Percentiles rank a stretch among this genome's conserved stretches.
These are phyloP conservation scores for Drosophila quinaria DNA, from an alignment of 2,888 invertebrate species.

Conservation along the genomic window DNA sequence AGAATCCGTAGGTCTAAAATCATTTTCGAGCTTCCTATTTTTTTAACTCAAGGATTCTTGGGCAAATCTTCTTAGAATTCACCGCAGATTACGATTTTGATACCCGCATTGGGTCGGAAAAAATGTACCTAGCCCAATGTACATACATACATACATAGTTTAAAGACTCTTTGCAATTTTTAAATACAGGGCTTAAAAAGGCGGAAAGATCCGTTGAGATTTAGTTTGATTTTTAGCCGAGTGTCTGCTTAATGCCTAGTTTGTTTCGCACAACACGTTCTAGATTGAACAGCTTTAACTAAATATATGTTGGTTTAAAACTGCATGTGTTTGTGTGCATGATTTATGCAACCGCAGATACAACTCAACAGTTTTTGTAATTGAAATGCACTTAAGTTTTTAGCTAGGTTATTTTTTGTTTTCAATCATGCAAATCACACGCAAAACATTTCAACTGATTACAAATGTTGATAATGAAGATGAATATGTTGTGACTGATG, in stretches of 20 bases:
- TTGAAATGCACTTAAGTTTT: conserved; percentile 77
- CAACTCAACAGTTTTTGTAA: conserved; percentile 56
- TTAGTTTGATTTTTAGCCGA: conserved; percentile 9
- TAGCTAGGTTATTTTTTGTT: conserved; percentile 28
- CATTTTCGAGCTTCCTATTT: no score
- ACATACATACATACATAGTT: not conserved
- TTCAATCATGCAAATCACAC: conserved; percentile 20
- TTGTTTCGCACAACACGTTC: conserved; percentile 70
- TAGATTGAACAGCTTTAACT: conserved; percentile 69
- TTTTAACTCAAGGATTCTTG: no score
- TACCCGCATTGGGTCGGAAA: no score
- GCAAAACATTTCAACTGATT: conserved; percentile 24
- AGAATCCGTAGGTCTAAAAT: no score
- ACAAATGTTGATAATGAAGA: conserved; percentile 5
- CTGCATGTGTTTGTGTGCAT: conserved; percentile 32
- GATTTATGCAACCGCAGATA: conserved; percentile 68
- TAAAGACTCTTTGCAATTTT: not conserved
- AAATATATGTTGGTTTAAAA: not conserved
- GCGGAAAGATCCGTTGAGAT: conserved; percentile 38
- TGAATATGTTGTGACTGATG: not conserved
- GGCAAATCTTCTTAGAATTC: no score
- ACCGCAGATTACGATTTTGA: no score
- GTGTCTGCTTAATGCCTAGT: conserved; percentile 37
- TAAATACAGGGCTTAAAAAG: conserved; percentile 26
- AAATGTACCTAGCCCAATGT: no score